Evolutionary conservation across 2,797 vertebrate genomes (phyloP).

Genomic region (Cheirogaleus major): DNA sequence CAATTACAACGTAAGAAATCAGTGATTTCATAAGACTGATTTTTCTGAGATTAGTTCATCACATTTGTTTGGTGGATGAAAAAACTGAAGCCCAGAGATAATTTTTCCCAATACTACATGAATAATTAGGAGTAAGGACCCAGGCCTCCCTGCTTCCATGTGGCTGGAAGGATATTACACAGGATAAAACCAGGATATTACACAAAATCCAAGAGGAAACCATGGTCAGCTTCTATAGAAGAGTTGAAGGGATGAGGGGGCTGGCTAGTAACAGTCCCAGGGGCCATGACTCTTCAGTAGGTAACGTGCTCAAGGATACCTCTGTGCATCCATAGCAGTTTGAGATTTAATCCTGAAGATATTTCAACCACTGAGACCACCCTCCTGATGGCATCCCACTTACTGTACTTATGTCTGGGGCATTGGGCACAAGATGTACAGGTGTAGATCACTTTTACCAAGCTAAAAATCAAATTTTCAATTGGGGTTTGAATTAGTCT

Average conservation of each 20-base stretch:
- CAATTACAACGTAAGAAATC: background rate
- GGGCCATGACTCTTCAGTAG: background rate
- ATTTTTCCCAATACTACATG: background rate
- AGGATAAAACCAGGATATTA: background rate
- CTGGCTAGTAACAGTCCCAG: rapidly evolving
- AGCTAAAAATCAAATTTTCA: background rate
- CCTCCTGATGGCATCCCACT: background rate
- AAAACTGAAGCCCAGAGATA: background rate
- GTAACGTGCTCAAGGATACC: too few species aligned
- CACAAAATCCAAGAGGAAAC: background rate
- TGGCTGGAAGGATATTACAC: background rate
- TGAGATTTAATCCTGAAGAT: too few species aligned
- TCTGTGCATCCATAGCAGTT: too few species aligned
- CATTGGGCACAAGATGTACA: background rate
- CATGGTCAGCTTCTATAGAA: background rate
- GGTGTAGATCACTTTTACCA: background rate
- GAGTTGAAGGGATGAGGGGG: background rate
- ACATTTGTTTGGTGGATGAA: background rate
- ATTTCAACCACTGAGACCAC: background rate
- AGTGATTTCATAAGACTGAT: background rate
- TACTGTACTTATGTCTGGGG: background rate
- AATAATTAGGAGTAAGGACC: background rate
- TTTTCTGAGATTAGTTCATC: background rate
- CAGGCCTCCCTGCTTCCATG: background rate
- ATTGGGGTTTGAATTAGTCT: background rate